Conservation (phyloP, 2,888 invertebrate species). For the Nesidiocoris tenuis region DNA sequence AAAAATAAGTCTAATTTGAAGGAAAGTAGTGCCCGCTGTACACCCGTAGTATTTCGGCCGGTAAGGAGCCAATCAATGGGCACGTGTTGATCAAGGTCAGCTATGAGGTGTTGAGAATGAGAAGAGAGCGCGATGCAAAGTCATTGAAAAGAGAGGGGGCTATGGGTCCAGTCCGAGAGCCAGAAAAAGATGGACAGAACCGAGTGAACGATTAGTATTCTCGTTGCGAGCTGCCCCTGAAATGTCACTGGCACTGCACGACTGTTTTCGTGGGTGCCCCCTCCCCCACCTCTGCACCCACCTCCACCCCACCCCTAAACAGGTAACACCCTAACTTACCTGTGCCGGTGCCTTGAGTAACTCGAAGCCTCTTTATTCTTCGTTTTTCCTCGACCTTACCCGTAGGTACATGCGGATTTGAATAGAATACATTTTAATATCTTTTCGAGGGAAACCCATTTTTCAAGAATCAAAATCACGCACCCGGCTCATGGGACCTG, state of each 20-base stretch:
- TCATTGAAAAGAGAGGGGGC: too few species aligned
- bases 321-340: not conserved
- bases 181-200: not conserved
- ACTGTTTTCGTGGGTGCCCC: slow-evolving; percentile 12
- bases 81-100: not conserved
- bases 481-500: not conserved
- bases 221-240: slow-evolving; percentile 27
- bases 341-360: not conserved
- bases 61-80: not conserved
- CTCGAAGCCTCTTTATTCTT: not conserved
- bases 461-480: not conserved
- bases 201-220: not conserved
- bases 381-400: not conserved
- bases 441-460: not conserved
- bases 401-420: not conserved
- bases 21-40: not conserved
- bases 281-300: too few species aligned
- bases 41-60: not conserved
- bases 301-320: not conserved
- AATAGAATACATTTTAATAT: not conserved
- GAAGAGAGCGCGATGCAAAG: not conserved
- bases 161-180: too few species aligned
- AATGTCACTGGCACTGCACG: slow-evolving; percentile 38
- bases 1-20: too few species aligned
- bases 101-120: not conserved